Percentiles rank a stretch among this genome's conserved stretches.
Conservation (phyloP, 2,113 vertebrate species). For the Python bivittatus region DNA sequence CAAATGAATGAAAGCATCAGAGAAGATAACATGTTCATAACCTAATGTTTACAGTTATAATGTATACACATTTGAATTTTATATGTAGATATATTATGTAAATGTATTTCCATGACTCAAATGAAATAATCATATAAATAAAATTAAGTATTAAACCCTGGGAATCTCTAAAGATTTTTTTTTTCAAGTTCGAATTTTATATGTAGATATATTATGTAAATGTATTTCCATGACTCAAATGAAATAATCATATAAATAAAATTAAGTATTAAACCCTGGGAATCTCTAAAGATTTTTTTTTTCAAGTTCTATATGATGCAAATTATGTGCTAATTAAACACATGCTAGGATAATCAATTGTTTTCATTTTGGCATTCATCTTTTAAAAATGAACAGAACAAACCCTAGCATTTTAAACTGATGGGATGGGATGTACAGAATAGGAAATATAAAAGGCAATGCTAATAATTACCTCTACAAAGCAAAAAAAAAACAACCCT, state of each 20-base stretch:
- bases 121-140: not conserved
- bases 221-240: conserved; percentile 21
- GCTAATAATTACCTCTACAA: conserved; percentile 20
- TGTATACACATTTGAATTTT: not conserved
- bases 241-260: not conserved
- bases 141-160: not conserved
- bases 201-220: conserved; percentile 7
- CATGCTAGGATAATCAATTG: conserved; percentile 34
- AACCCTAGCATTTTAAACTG: conserved; percentile 26
- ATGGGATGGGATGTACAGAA: conserved; percentile 16
- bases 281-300: not conserved
- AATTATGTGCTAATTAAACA: conserved; percentile 34
- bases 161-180: not conserved
- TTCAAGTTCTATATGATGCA: not conserved
- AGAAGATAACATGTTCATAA: not conserved
- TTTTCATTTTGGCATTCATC: conserved; percentile 45
- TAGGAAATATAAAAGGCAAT: conserved; percentile 33
- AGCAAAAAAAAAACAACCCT: not conserved
- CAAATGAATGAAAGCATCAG: not conserved
- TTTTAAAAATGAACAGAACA: conserved; percentile 14
- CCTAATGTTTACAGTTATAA: not conserved
- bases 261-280: not conserved
- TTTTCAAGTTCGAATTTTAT: not conserved
- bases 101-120: not conserved
- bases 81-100: not conserved